Percentiles rank a stretch among this genome's conserved stretches.
Conservation (phyloP, 92 coral and sea anemone genomes). For the Zoanthus sociatus region DNA sequence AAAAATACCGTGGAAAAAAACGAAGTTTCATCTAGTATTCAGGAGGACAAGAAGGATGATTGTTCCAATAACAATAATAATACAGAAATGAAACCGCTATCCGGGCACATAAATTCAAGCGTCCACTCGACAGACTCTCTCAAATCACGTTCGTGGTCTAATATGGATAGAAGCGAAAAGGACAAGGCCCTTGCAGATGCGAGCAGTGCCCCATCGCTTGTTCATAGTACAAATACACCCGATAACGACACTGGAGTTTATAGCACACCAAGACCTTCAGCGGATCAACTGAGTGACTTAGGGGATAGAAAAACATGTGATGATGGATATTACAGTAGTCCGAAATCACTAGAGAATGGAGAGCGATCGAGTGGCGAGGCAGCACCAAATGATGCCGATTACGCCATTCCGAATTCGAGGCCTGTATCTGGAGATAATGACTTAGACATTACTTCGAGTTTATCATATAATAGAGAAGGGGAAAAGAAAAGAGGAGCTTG, state of each 20-base stretch:
- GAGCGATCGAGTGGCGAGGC: constrained; percentile 17
- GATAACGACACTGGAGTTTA: constrained; percentile 31
- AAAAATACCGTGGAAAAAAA: not conserved
- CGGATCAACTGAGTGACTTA: constrained; percentile 15
- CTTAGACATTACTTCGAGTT: constrained; percentile 32
- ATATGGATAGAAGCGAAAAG: constrained; percentile 35
- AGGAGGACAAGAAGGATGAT: not conserved
- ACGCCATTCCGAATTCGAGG: constrained; percentile 35
- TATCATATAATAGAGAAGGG: constrained; percentile 13
- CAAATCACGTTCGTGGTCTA: constrained; percentile 38
- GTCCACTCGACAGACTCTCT: constrained; percentile 45
- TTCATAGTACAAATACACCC: not conserved
- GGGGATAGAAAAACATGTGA: not conserved
- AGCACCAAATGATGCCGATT: constrained; percentile 24
- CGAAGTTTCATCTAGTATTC: not conserved
- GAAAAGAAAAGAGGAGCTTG: not conserved
- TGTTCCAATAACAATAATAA: constrained; percentile 19
- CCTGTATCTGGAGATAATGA: constrained; percentile 34
- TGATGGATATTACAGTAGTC: constrained; percentile 34
- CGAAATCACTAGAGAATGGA: constrained; percentile 39
- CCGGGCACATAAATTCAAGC: constrained; percentile 42
- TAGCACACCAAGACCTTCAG: constrained; percentile 24
- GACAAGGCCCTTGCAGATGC: constrained; percentile 6
- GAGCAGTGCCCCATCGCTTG: constrained; percentile 38
- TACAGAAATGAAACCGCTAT: constrained; percentile 33